Percentiles rank a stretch among this genome's conserved stretches.
Conservation (phyloP, 2,113 vertebrate species). For the Cricetomys ansorgei region DNA sequence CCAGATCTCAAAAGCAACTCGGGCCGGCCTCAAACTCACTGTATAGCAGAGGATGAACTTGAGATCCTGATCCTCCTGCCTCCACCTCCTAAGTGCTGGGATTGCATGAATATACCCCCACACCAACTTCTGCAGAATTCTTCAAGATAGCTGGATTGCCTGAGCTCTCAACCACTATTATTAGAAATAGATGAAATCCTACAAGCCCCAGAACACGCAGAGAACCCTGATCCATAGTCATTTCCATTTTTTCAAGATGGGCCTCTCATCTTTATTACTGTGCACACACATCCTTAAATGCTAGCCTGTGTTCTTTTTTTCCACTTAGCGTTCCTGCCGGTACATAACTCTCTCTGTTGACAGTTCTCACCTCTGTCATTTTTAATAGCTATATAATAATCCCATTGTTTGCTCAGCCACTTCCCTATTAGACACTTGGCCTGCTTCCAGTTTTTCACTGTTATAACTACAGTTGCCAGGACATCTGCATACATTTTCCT, state of each 20-base stretch:
- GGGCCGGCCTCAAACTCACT: too few relatives aligned
- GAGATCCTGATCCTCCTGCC: background rate
- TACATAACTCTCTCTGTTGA: constrained; percentile 42
- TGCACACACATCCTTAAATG: constrained; percentile 41
- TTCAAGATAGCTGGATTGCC: background rate
- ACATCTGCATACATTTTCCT: constrained; percentile 45
- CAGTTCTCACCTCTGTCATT: constrained; percentile 70
- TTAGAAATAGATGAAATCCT: background rate
- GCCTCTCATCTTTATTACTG: constrained; percentile 28
- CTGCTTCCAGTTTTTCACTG: constrained; percentile 49
- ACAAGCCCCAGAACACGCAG: background rate
- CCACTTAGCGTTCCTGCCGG: constrained; percentile 56
- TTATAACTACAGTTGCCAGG: constrained; percentile 35
- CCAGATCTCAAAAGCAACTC: background rate
- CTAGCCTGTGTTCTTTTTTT: constrained; percentile 36
- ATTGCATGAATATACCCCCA: too few relatives aligned
- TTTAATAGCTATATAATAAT: constrained; percentile 75
- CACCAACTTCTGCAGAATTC: background rate
- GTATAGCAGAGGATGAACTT: background rate
- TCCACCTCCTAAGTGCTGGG: background rate
- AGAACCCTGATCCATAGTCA: background rate
- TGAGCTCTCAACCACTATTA: background rate
- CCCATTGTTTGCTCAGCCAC: constrained; percentile 73
- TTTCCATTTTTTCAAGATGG: constrained; percentile 18
- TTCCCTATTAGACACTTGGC: constrained; percentile 69